phyloP scores from a whole-genome alignment of 2,113 vertebrate species.

The Etia nguti region DNA sequence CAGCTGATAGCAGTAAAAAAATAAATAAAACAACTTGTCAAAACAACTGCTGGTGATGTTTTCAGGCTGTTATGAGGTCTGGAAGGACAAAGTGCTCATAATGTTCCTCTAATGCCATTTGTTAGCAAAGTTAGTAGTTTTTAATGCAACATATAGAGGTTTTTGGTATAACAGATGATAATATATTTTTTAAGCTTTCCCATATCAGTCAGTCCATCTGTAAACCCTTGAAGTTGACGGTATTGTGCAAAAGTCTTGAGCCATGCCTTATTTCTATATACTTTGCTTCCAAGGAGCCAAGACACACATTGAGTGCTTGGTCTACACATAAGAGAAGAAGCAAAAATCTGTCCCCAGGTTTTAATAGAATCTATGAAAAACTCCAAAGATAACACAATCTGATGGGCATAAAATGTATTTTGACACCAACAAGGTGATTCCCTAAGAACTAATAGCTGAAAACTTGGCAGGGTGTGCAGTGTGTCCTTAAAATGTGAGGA shows the following conservation, averaged over 20 bases:
- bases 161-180: background rate
- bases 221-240: background rate
- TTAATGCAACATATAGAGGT: background rate
- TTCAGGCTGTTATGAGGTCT: background rate
- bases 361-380: background rate
- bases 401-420: background rate
- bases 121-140: background rate
- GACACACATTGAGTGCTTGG: background rate
- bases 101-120: background rate
- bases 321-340: background rate
- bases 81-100: background rate
- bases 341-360: background rate
- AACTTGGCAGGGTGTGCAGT: background rate
- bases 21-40: background rate
- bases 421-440: background rate
- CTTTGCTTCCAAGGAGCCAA: background rate
- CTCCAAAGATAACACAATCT: background rate
- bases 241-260: background rate
- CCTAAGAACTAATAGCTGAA: background rate
- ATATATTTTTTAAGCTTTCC: background rate
- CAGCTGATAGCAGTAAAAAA: background rate
- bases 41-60: background rate
- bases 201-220: background rate
- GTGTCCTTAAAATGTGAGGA: background rate
- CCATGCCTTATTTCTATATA: background rate